Evolutionary conservation across 2,797 vertebrate genomes (phyloP).

Genomic region (Caiman crocodilus): DNA sequence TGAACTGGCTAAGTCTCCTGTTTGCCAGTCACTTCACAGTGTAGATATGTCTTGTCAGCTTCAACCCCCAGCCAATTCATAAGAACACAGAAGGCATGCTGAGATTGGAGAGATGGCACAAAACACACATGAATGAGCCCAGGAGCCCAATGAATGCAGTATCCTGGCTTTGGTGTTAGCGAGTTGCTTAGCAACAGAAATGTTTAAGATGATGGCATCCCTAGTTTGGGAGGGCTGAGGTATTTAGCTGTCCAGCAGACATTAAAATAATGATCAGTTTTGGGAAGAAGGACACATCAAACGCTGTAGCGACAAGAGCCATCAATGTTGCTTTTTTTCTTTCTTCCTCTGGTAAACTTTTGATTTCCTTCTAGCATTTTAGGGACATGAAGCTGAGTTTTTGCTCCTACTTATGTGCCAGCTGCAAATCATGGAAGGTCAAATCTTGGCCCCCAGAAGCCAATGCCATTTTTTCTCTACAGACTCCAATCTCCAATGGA

Average conservation of each 20-base stretch:
- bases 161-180: constrained; percentile 23
- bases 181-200: constrained; percentile 55
- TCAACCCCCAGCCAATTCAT: background rate
- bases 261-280: background rate
- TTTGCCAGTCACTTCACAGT: constrained; percentile 7
- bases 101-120: background rate
- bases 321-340: fast-evolving
- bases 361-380: constrained; percentile 17
- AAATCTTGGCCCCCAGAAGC: background rate
- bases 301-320: no score
- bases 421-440: background rate
- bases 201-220: background rate
- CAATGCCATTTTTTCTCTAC: background rate
- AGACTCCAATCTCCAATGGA: background rate
- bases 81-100: background rate
- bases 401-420: background rate
- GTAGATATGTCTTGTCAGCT: background rate
- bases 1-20: constrained; percentile 15
- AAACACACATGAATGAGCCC: background rate
- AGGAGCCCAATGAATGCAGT: background rate
- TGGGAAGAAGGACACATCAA: background rate
- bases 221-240: background rate
- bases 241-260: constrained; percentile 11
- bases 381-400: background rate
- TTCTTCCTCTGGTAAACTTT: no score